Conservation (phyloP, 2,797 vertebrate genomes). For the Scleropages formosus region DNA sequence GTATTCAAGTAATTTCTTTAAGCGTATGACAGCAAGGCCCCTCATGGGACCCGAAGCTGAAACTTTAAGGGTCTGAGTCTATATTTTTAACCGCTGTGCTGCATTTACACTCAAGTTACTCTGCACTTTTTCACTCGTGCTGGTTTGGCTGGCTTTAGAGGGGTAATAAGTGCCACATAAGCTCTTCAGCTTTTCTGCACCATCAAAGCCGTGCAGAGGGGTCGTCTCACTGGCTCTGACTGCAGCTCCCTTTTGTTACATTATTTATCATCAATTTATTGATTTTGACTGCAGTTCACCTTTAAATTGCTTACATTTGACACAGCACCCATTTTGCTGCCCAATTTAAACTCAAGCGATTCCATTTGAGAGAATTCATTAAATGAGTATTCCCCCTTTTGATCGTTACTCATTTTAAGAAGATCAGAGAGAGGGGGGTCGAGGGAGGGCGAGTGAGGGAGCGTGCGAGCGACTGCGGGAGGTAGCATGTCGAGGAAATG, state of each 20-base stretch:
- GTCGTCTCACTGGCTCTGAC: background rate
- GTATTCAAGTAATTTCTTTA: no score
- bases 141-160: no score
- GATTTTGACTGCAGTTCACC: background rate
- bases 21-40: no score
- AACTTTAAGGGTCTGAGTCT: no score
- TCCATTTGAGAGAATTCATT: conserved; percentile 9
- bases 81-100: no score
- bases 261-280: conserved; percentile 9
- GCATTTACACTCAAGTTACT: no score
- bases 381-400: background rate
- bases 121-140: no score
- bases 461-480: background rate
- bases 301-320: background rate
- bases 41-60: no score
- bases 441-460: background rate
- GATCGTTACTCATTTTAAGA: background rate
- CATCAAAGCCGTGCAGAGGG: background rate
- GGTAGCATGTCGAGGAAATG: background rate
- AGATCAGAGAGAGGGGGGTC: background rate
- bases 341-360: background rate
- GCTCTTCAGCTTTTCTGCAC: no score
- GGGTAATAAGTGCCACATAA: no score
- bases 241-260: conserved; percentile 10
- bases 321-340: background rate